Percentiles rank a stretch among this genome's conserved stretches.
Evolutionary conservation across 2,888 invertebrate genomes (phyloP).

Genomic region (Rotaria socialis): DNA sequence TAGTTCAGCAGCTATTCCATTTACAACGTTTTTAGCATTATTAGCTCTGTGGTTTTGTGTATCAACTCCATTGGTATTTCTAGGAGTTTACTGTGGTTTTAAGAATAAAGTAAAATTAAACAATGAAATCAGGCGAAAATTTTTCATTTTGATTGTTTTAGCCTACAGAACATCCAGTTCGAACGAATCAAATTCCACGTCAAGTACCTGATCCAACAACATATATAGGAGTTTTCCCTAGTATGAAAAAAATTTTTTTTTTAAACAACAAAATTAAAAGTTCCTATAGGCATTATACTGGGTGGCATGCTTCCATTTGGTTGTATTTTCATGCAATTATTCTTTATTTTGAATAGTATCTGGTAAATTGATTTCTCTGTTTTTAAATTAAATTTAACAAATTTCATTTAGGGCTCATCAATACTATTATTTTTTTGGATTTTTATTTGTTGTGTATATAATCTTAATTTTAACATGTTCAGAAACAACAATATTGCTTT

Average conservation of each 20-base stretch:
- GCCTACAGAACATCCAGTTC: constrained; percentile 79
- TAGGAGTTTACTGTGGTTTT: constrained; percentile 96
- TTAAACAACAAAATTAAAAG: background rate
- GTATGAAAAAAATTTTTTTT: constrained; percentile 54
- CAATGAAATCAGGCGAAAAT: no score
- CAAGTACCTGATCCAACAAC: constrained; percentile 97
- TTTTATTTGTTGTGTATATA: constrained; percentile 86
- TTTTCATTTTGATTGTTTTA: background rate
- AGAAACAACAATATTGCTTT: constrained; percentile 86
- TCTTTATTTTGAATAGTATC: constrained; percentile 89
- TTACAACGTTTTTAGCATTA: constrained; percentile 86
- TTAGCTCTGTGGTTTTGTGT: constrained; percentile 94
- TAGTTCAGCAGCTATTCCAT: constrained; percentile 92
- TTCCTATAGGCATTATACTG: constrained; percentile 67
- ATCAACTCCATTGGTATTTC: constrained; percentile 91
- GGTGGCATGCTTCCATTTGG: constrained; percentile 95
- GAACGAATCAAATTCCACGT: constrained; percentile 96
- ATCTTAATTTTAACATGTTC: constrained; percentile 92
- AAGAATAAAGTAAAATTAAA: constrained; percentile 74
- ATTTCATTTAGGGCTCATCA: constrained; percentile 64
- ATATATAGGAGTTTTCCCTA: constrained; percentile 85
- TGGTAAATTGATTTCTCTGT: constrained; percentile 62
- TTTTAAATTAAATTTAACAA: background rate
- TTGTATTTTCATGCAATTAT: constrained; percentile 89
- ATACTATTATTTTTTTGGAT: constrained; percentile 97